Conservation (phyloP, 1,140 invertebrate species). For the Himalopsyche phryganea region DNA sequence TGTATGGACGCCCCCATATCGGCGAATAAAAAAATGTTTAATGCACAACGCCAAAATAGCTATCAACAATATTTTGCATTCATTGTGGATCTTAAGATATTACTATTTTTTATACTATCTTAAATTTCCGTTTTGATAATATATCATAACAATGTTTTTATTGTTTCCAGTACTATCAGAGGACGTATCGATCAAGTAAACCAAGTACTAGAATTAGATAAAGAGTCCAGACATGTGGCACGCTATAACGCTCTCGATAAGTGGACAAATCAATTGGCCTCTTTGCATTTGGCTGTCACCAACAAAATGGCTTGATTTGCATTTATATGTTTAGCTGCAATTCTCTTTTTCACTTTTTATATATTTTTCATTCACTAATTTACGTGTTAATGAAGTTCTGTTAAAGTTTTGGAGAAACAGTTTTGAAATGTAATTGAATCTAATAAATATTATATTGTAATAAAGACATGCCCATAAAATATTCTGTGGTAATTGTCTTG, state of each 20-base stretch:
- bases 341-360: constrained; percentile 3
- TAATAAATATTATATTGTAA: no score
- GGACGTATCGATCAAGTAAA: constrained; percentile 97
- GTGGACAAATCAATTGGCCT: constrained; percentile 89
- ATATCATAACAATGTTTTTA: no score
- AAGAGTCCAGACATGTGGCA: constrained; percentile 75
- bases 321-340: neutral
- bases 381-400: neutral
- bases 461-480: no score
- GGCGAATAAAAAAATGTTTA: no score
- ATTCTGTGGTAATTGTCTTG: no score
- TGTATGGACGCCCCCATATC: no score
- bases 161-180: constrained; percentile 83
- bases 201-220: constrained; percentile 87
- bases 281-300: constrained; percentile 84
- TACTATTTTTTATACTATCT: no score
- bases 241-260: constrained; percentile 92
- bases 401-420: neutral
- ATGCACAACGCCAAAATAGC: no score
- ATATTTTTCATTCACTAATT: neutral
- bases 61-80: no score
- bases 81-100: no score
- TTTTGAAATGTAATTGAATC: neutral
- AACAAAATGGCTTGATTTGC: constrained; percentile 75
- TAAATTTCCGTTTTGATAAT: no score